These are phyloP conservation scores for Malachius bipustulatus DNA, from an alignment of 2,888 invertebrate species.

Conservation along the genomic window DNA sequence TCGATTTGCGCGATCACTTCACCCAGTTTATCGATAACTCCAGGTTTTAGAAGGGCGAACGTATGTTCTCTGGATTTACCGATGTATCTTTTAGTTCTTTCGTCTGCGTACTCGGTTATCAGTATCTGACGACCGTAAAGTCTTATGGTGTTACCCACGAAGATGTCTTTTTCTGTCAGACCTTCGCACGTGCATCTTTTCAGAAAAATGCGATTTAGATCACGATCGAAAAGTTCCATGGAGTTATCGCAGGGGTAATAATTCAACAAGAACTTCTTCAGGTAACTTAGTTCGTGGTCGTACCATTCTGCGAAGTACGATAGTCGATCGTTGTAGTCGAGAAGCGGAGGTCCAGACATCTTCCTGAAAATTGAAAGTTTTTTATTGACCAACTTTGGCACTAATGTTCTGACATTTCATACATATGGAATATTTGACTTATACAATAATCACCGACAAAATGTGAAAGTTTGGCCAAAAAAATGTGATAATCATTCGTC, in stretches of 20 bases:
- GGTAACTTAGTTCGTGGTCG: conserved; percentile 62
- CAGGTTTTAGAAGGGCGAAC: conserved; percentile 67
- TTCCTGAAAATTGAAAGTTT: conserved; percentile 14
- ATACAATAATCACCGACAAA: no score
- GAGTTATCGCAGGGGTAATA: conserved; percentile 68
- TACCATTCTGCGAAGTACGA: conserved; percentile 76
- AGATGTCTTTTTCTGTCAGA: conserved; percentile 53
- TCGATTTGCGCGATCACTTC: conserved; percentile 59
- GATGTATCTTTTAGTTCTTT: conserved; percentile 50
- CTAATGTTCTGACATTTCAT: no score
- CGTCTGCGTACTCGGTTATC: conserved; percentile 62
- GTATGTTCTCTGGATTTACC: conserved; percentile 55
- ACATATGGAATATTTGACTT: no score
- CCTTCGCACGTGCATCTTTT: conserved; percentile 57
- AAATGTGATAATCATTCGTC: no score
- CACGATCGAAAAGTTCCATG: conserved; percentile 52
- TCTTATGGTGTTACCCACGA: conserved; percentile 58
- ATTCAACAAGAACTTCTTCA: conserved; percentile 63
- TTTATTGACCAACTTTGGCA: no score
- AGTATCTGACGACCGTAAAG: conserved; percentile 64
- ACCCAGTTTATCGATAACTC: conserved; percentile 55
- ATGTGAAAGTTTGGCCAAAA: no score
- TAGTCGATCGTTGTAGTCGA: conserved; percentile 43
- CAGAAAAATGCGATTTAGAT: conserved; percentile 35
- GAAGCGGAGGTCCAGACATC: conserved; percentile 34